These are phyloP conservation scores for Sinonovacula constricta DNA, from an alignment of 1,140 invertebrate species.

Conservation along the genomic window DNA sequence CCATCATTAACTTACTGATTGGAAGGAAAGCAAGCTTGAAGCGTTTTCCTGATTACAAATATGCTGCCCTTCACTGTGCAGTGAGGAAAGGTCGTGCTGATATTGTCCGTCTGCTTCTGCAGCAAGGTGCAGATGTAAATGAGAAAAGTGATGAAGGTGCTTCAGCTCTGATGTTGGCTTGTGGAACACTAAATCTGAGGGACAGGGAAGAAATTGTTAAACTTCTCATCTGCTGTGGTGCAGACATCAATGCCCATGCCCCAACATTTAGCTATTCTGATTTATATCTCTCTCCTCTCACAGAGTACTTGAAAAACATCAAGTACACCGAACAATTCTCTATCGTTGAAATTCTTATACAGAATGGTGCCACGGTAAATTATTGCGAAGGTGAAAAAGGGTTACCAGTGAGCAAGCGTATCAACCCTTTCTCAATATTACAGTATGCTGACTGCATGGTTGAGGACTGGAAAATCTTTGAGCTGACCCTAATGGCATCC, in stretches of 20 bases:
- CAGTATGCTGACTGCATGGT: conserved; percentile 56
- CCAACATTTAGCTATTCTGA: conserved; percentile 79
- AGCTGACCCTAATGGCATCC: conserved; percentile 57
- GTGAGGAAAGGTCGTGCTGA: conserved; percentile 82
- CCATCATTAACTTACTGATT: conserved; percentile 88
- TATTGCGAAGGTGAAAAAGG: conserved; percentile 53
- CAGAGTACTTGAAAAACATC: conserved; percentile 90
- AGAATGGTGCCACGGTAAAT: conserved; percentile 85
- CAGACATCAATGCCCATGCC: conserved; percentile 82
- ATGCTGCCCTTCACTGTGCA: conserved; percentile 89
- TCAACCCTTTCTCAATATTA: conserved; percentile 69
- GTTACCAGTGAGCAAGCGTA: conserved; percentile 23
- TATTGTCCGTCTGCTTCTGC: conserved; percentile 81
- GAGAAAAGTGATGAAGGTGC: conserved; percentile 85
- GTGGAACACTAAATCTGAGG: conserved; percentile 86
- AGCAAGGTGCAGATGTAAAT: conserved; percentile 83
- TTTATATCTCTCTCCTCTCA: conserved; percentile 84
- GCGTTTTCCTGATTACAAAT: conserved; percentile 84
- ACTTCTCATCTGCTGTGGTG: conserved; percentile 81
- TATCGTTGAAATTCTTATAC: conserved; percentile 86
- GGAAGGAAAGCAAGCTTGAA: conserved; percentile 86
- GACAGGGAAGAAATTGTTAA: conserved; percentile 83
- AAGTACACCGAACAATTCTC: conserved; percentile 82
- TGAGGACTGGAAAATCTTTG: conserved; percentile 55
- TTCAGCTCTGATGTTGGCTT: conserved; percentile 91